Evolutionary conservation across 2,113 vertebrate species (phyloP).

Genomic region (Etheostoma spectabile): DNA sequence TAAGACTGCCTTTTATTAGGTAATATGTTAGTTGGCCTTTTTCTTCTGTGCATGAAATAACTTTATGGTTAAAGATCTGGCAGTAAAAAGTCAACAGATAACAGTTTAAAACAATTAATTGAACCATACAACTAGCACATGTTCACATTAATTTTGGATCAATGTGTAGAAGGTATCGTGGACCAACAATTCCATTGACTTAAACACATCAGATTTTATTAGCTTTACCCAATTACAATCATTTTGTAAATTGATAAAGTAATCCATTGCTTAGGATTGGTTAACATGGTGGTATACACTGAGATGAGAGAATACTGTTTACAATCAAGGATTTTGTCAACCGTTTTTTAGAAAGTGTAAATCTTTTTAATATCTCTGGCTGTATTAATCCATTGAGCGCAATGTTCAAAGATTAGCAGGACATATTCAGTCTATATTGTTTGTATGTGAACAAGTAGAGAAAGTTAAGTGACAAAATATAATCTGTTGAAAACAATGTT

Average conservation of each 20-base stretch:
- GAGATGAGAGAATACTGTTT: not conserved
- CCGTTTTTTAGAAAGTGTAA: not conserved
- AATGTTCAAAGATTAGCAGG: not conserved
- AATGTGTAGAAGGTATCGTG: not conserved
- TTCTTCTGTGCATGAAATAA: not conserved
- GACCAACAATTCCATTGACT: not conserved
- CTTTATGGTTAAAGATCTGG: not conserved
- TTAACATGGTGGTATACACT: not conserved
- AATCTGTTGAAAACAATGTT: not conserved
- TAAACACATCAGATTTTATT: not conserved
- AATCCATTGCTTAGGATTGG: not conserved
- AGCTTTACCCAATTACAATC: not conserved
- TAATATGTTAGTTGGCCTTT: not conserved
- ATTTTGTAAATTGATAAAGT: not conserved
- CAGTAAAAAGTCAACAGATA: not conserved
- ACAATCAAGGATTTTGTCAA: not conserved
- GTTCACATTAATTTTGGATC: not conserved
- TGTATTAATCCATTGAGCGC: not conserved
- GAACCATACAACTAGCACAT: not conserved
- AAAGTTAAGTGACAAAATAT: not conserved
- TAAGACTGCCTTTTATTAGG: not conserved
- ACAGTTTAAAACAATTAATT: not conserved
- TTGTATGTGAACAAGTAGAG: not conserved
- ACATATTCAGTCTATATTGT: not conserved
- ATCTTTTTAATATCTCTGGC: not conserved